Conservation (phyloP, 37 sponge, comb jelly and placozoan species). For the Chondrosia reniformis region DNA sequence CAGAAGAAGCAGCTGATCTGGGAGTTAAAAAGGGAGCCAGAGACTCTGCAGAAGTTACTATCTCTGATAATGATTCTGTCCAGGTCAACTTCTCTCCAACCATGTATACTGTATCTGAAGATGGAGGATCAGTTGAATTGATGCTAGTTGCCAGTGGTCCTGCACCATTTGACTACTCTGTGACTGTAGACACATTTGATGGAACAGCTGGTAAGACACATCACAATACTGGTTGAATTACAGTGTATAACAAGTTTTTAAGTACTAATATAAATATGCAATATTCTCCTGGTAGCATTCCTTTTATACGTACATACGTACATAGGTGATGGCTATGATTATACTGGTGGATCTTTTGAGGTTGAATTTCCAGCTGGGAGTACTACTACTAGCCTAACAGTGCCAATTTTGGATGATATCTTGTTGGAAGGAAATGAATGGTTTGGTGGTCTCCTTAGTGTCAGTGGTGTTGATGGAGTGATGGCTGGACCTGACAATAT, state of each 20-base stretch:
- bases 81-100: slow-evolving; percentile 2
- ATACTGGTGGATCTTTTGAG: background rate
- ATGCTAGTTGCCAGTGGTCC: background rate
- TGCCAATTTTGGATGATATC: slow-evolving; percentile 6
- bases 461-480: background rate
- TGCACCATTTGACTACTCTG: background rate
- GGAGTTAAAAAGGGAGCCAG: background rate
- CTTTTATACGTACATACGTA: too few species aligned
- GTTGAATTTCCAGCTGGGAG: background rate
- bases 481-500: background rate
- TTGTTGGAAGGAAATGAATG: background rate
- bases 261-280: too few species aligned
- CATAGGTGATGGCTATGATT: background rate
- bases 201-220: too few species aligned
- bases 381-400: background rate
- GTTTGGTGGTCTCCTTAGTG: background rate
- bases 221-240: too few species aligned
- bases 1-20: too few species aligned
- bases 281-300: too few species aligned
- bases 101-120: slow-evolving; percentile 16
- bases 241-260: too few species aligned
- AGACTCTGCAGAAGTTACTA: slow-evolving; percentile 1
- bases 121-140: slow-evolving; percentile 2
- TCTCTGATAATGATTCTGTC: background rate
- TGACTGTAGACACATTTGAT: background rate